phyloP scores from a whole-genome alignment of 2,797 vertebrate genomes.

The Anguilla obscura region DNA sequence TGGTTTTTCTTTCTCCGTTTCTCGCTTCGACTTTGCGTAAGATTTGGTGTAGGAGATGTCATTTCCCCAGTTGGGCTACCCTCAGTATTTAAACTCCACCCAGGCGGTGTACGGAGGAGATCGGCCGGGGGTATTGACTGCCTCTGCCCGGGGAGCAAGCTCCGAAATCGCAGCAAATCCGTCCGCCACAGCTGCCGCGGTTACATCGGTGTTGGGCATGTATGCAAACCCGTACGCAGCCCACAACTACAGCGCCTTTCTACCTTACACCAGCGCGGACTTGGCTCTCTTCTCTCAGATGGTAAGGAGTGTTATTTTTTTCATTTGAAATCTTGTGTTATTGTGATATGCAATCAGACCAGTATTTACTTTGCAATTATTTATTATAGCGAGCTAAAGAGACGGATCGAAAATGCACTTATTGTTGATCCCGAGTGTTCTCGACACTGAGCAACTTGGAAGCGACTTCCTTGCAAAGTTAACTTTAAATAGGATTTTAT shows the following conservation, averaged over 20 bases:
- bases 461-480: slow-evolving; percentile 3
- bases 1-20: slow-evolving; percentile 37
- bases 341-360: not conserved
- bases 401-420: not conserved
- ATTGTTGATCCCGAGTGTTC: not conserved
- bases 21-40: slow-evolving; percentile 36
- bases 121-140: slow-evolving; percentile 83
- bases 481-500: not conserved
- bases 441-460: slow-evolving; percentile 7
- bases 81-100: slow-evolving; percentile 92
- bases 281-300: slow-evolving; percentile 95
- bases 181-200: slow-evolving; percentile 82
- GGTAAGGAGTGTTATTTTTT: slow-evolving; percentile 73
- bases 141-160: slow-evolving; percentile 84
- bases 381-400: not conserved
- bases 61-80: slow-evolving; percentile 96
- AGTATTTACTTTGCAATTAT: not conserved
- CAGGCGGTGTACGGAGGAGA: slow-evolving; percentile 89
- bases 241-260: slow-evolving; percentile 94
- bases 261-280: slow-evolving; percentile 92
- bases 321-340: not conserved
- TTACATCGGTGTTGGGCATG: slow-evolving; percentile 93
- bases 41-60: slow-evolving; percentile 82
- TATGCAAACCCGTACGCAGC: slow-evolving; percentile 88
- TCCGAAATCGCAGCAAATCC: slow-evolving; percentile 81